A percentile compares a stretch with the other conserved stretches of the same genome.
These are phyloP conservation scores for Hirundo rustica DNA, from an alignment of 2,797 vertebrate species.

Conservation along the genomic window DNA sequence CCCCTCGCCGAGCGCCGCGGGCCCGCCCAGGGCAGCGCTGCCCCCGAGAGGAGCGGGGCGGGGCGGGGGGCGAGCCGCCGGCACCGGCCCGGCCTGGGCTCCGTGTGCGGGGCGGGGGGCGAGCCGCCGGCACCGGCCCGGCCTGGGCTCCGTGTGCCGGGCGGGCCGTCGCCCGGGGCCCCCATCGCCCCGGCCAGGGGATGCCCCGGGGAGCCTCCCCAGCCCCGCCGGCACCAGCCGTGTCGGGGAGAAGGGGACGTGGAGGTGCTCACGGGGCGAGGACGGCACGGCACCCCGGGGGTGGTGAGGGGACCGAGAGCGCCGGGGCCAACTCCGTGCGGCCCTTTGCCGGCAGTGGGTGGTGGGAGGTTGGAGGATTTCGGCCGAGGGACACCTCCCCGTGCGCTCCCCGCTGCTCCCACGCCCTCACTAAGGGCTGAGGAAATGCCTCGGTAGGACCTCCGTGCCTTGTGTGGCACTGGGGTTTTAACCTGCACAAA, in stretches of 20 bases:
- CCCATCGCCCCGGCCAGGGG: background rate
- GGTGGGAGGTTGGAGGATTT: accelerated
- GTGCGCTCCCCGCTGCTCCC: accelerated
- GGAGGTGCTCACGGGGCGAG: background rate
- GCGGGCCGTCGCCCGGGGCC: accelerated
- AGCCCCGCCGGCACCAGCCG: background rate
- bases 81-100: background rate
- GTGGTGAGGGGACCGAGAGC: background rate
- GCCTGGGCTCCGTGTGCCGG: background rate
- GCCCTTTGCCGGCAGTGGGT: background rate
- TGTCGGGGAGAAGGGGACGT: background rate
- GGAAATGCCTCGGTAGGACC: background rate
- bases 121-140: background rate
- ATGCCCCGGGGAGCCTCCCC: background rate
- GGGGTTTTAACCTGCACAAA: background rate
- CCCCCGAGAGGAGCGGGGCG: background rate
- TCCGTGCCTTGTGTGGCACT: accelerated
- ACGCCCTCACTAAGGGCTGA: accelerated
- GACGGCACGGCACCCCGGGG: background rate
- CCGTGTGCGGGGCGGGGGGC: background rate
- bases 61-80: background rate
- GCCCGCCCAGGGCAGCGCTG: background rate
- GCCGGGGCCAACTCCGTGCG: accelerated
- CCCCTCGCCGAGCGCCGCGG: background rate
- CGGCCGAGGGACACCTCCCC: accelerated